Evolutionary conservation across 1,140 invertebrate species (phyloP), one percentile per base, ranked within the genome.

Genomic region (Drosophila suzukii): DNA sequence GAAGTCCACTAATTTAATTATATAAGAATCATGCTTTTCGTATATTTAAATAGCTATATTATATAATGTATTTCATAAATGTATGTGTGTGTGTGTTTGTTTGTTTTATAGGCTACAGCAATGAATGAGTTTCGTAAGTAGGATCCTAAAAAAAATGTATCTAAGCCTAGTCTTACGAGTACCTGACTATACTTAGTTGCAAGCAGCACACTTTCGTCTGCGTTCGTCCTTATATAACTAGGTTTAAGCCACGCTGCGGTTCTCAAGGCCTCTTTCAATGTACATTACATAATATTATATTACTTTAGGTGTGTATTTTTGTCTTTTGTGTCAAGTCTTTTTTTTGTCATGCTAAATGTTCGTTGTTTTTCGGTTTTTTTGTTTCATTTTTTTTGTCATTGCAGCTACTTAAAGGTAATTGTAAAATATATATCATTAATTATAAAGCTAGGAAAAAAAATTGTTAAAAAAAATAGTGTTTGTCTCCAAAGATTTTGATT

Each of bases 221-320:
- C 15, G 30, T 38, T n/a, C 24, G 41, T 60, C 15, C 39, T 70
- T 68, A 61, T 43, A 51, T 46, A 17, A 46, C 36, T 54, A 75
- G 32, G 54, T 80, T 77, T 86, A 86, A 86, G 83, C 83, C 83
- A 86, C 83, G 57, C 67, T 86, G 83, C 83, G 83, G 83, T 86
- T 75, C 68, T 82, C 39, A 86, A 86, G 83, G 80, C 83, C 83
- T 79, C 83, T 63, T 62, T 54, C 27, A 86, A 86, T 88, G 53
- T 86, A 88, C 83, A 86, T 27, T 39, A 47, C 56, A 15, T 36
- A n/a, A 32, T 44, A 57, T 47, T 30, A 17, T 36, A 2, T 46
- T 49, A 49, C 41, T 76, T 68, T 43, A 51, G 17, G 38, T 70
- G 30, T 30, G 43, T 65, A 5, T 62, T 60, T 49, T 30, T 53